phyloP scores from a whole-genome alignment of 2,797 vertebrate species.

The Rousettus madagascariensis region DNA sequence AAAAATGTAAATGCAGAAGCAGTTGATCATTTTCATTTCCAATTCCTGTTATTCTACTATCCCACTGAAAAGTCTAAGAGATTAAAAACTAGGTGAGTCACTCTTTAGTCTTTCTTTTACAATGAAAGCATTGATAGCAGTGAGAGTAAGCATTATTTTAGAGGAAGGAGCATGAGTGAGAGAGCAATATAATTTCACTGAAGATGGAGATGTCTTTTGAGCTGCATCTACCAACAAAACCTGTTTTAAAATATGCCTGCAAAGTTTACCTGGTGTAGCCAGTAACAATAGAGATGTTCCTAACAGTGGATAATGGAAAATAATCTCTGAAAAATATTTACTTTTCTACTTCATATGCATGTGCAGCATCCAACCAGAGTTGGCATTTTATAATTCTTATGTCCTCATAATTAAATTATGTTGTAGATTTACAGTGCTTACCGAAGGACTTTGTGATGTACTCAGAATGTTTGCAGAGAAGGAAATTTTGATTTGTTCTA shows the following conservation, averaged over 20 bases:
- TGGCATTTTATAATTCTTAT: not conserved
- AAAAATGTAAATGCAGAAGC: constrained; percentile 69
- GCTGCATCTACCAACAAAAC: constrained; percentile 84
- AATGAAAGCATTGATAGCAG: constrained; percentile 37
- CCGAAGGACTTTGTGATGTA: constrained; percentile 38
- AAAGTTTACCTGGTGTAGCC: not conserved
- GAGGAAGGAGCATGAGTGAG: constrained; percentile 68
- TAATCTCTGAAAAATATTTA: constrained; percentile 41
- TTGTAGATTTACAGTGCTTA: constrained; percentile 33
- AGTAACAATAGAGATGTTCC: constrained; percentile 39
- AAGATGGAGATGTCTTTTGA: constrained; percentile 78
- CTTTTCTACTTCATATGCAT: constrained; percentile 55
- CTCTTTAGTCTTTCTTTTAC: constrained; percentile 29
- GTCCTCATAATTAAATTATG: constrained; percentile 59
- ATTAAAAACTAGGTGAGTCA: constrained; percentile 73
- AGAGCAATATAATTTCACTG: constrained; percentile 66
- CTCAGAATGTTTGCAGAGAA: constrained; percentile 30
- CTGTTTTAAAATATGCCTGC: constrained; percentile 77
- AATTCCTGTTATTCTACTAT: constrained; percentile 61
- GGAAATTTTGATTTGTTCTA: constrained; percentile 45
- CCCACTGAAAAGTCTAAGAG: constrained; percentile 71
- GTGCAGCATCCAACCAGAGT: not conserved
- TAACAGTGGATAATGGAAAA: constrained; percentile 43
- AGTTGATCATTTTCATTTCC: constrained; percentile 66
- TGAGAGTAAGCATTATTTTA: constrained; percentile 73